Base-by-base conservation (phyloP, 92 coral and sea anemone species). In the Siderastrea radians region DNA sequence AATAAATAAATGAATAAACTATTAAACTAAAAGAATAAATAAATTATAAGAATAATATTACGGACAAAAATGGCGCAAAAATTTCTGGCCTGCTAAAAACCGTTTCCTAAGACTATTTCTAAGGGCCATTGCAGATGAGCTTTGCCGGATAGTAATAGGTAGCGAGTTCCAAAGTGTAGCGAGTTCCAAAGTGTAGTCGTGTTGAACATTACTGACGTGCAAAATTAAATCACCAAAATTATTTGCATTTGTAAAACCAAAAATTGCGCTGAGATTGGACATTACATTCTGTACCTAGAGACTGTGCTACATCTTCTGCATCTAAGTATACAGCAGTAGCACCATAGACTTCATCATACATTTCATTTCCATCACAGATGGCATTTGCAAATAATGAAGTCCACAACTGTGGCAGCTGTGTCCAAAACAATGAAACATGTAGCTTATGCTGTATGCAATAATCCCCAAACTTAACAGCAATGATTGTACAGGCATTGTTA, bases 401-500 rank as follows among this genome's bases (percentile, higher is more conserved):
- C 92, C 92, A 84, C 47, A 84, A 66, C 38, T 84, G 57, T 15
- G 92, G 92, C 14, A 89, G 53, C 49, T 89, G 84, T 53, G n/a
- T 59, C 92, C 89, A 83, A 45, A 83, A 80, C 11, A 82, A 59
- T 7, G 92, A 89, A 67, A 89, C 19, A 3, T 83, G 88, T 4
- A 83, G 80, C 6, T 89, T 89, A 43, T 83, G 26, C 3, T 44
- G 38, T 44, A 75, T 10, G 26, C 72, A 19, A 46, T 89, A 82
- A 2, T 15, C 12, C 15, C 92, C 88, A 83, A 82, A 89, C 16
- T 7, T 83, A 68, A 83, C 88, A 7, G 89, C 80, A n/a, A 89
- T 89, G 3, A 89, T 55, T 65, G 92, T 89, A 48, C 92, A 89
- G 45, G 92, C 92, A 83, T 89, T 89, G 74, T 89, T 83, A 3